Evolutionary conservation across 2,113 vertebrate genomes (phyloP).

Genomic region (Lampris incognitus): DNA sequence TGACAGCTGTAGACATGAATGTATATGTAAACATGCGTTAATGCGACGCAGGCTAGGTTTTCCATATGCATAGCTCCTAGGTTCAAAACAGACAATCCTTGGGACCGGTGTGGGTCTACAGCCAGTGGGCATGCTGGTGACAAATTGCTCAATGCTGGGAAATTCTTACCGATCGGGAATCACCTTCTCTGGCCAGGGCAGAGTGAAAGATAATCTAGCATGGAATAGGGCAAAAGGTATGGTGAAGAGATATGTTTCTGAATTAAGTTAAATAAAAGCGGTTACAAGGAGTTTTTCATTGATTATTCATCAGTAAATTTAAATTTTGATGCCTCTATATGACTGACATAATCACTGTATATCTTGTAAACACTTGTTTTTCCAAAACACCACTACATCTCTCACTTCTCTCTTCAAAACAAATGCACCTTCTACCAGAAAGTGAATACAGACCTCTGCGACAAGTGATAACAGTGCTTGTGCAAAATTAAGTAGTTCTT

Average conservation of each 20-base stretch:
- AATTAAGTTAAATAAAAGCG: neutral
- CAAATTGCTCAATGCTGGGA: slow-evolving; percentile 47
- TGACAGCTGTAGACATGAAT: slow-evolving; percentile 38
- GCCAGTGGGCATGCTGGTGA: slow-evolving; percentile 73
- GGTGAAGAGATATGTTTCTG: slow-evolving; percentile 28
- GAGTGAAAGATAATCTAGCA: slow-evolving; percentile 98
- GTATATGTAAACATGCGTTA: slow-evolving; percentile 66
- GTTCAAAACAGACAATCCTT: slow-evolving; percentile 15
- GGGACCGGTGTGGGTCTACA: slow-evolving; percentile 34
- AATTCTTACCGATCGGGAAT: slow-evolving; percentile 95
- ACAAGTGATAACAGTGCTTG: no score
- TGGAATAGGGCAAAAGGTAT: slow-evolving; percentile 83
- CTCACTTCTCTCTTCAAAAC: no score
- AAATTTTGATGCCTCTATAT: no score
- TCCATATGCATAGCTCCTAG: neutral
- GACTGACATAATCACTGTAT: no score
- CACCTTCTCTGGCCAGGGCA: slow-evolving; percentile 98
- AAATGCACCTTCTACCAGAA: no score
- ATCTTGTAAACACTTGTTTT: no score
- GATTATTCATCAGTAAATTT: no score
- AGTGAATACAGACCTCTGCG: no score
- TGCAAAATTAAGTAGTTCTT: neutral
- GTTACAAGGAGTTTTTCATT: no score
- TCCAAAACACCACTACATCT: no score
- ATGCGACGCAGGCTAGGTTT: slow-evolving; percentile 28